A percentile compares a stretch with the other conserved stretches of the same genome.
phyloP scores from a whole-genome alignment of 2,113 vertebrate species.

The Stegostoma tigrinum region DNA sequence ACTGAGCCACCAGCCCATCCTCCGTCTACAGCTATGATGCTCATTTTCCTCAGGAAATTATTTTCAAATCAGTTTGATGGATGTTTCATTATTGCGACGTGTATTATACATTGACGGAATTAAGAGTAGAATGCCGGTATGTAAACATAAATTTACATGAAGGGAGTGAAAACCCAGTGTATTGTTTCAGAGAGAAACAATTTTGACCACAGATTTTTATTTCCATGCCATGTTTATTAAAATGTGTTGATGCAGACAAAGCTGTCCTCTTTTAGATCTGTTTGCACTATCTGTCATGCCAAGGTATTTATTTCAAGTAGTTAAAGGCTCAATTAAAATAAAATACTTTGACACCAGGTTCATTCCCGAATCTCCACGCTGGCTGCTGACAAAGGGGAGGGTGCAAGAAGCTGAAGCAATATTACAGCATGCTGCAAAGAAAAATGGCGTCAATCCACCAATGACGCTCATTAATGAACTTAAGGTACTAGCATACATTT shows the following conservation, averaged over 20 bases:
- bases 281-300: not conserved
- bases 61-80: too few species aligned
- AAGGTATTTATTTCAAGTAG: not conserved
- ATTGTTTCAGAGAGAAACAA: not conserved
- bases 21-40: too few species aligned
- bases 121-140: too few species aligned
- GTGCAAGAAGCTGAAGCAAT: conserved; percentile 74
- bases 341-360: conserved; percentile 54
- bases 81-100: too few species aligned
- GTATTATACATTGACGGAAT: too few species aligned
- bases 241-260: not conserved
- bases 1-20: too few species aligned
- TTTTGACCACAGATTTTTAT: not conserved
- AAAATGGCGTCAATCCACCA: conserved; percentile 64
- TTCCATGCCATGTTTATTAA: not conserved
- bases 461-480: conserved; percentile 60
- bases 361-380: conserved; percentile 86
- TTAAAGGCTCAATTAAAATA: not conserved
- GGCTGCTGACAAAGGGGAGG: conserved; percentile 77
- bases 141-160: too few species aligned
- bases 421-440: conserved; percentile 67
- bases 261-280: not conserved
- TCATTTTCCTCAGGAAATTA: too few species aligned
- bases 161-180: too few species aligned
- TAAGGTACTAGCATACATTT: not conserved